These are phyloP conservation scores for Hedychridium roseum DNA, from an alignment of 2,888 invertebrate genomes.

Conservation along the genomic window DNA sequence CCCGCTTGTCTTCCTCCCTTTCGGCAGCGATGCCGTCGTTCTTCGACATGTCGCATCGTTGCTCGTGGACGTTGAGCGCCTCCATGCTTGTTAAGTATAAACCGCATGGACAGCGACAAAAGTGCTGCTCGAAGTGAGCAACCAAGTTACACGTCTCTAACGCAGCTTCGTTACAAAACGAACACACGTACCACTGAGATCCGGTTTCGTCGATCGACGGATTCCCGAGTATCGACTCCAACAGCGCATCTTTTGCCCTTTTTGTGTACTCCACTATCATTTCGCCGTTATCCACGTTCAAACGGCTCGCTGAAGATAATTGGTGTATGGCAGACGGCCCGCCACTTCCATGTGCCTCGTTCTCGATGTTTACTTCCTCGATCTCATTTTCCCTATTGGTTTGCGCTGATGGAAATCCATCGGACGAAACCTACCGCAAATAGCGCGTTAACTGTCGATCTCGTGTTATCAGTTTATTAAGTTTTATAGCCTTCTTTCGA, in stretches of 20 bases:
- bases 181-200: constrained; percentile 57
- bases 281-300: constrained; percentile 35
- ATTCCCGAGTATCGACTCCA: constrained; percentile 52
- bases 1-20: too few species aligned
- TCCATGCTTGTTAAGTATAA: constrained; percentile 64
- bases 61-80: constrained; percentile 56
- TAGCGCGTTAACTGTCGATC: too few species aligned
- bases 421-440: constrained; percentile 41
- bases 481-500: too few species aligned
- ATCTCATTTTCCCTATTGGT: constrained; percentile 39
- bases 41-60: constrained; percentile 44
- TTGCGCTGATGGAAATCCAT: constrained; percentile 38
- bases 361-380: constrained; percentile 38
- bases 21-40: too few species aligned
- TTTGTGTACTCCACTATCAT: constrained; percentile 56
- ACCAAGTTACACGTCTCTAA: constrained; percentile 50
- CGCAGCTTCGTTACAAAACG: constrained; percentile 59
- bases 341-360: constrained; percentile 27
- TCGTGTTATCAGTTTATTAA: too few species aligned
- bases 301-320: constrained; percentile 51
- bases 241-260: constrained; percentile 46
- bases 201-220: constrained; percentile 56
- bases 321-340: constrained; percentile 26
- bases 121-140: constrained; percentile 57
- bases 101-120: constrained; percentile 61